Base-by-base conservation (phyloP, 2,113 vertebrate species). In the Pagrus major region DNA sequence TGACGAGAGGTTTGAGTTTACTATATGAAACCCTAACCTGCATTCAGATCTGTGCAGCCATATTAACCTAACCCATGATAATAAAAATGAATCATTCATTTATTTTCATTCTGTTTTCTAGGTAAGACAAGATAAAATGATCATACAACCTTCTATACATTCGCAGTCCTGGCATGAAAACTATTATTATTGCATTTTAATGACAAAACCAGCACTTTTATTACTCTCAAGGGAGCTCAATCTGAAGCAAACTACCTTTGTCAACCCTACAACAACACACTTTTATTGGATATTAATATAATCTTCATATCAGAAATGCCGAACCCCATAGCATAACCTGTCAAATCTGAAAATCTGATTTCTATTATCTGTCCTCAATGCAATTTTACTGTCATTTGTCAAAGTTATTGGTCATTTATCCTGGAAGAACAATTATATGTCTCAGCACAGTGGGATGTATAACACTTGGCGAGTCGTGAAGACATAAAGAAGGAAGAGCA, bases 341-440 rank as follows among this genome's bases (percentile, higher is more conserved):
- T 90, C 82, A 92, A 85, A 88, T 89, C 69, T 83, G 70, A 90
- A 83, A 87, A 86, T 91, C 78, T 64, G 69, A 93, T 88, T 89
- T 88, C 75, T 83, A 76, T 88, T 87, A 90, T 91, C 88, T 81
- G 79, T 90, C 86, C 89, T 91, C 78, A 89, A 91, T 69, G 86
- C 80, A 75, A 86, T 92, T 93, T 88, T 82, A 87, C 60, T 65
- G 64, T 86, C 71, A 91, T 94, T 89, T 91, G 89, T 94, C 89
- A 94, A 89, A 92, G 73, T 88, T 81, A 90, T 90, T 92, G 91
- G 90, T 86, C 81, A 90, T 93, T 93, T 91, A 86, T 92, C 78
- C 68, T 77, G 51, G 12, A 78, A 78, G 81, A 67, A 61, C 74
- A 81, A 83, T 88, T 51, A 58, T 75, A 70, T 59, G 71, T 90